These are phyloP conservation scores for Tinea trinotella DNA, from an alignment of 2,888 invertebrate genomes.

Conservation along the genomic window DNA sequence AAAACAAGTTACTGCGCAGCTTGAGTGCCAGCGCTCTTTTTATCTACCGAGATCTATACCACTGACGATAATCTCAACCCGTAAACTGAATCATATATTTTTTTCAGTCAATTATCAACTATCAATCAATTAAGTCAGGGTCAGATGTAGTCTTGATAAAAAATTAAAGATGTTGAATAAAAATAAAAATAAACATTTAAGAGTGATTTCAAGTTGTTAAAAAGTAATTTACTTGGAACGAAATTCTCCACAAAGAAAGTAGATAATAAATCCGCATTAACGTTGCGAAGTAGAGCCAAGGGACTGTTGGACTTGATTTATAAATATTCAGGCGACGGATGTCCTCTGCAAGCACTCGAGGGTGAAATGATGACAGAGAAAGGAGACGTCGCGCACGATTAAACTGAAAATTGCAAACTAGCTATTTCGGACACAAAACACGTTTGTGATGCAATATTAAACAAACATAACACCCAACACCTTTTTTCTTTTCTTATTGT, in stretches of 20 bases:
- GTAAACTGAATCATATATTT: too few species aligned
- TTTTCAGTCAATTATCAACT: too few species aligned
- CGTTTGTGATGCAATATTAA: neutral
- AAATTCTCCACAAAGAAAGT: conserved; percentile 22
- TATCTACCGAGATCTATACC: too few species aligned
- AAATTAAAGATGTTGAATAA: too few species aligned
- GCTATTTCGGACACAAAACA: conserved; percentile 1
- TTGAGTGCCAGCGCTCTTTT: too few species aligned
- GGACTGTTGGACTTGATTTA: conserved; percentile 31
- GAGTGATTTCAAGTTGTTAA: neutral
- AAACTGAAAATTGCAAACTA: conserved; percentile 5
- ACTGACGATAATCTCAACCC: too few species aligned
- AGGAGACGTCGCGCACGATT: neutral
- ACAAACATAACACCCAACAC: too few species aligned
- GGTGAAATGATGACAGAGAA: conserved; percentile 33
- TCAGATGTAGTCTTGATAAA: too few species aligned
- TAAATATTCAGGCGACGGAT: conserved; percentile 48
- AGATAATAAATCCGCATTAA: conserved; percentile 41
- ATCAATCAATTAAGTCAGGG: too few species aligned
- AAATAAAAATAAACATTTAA: neutral
- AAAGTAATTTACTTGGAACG: conserved; percentile 4
- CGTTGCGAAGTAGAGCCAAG: conserved; percentile 24
- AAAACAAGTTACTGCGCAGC: too few species aligned
- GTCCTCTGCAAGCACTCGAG: conserved; percentile 31
- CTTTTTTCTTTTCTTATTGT: too few species aligned